phyloP scores from a whole-genome alignment of 2,888 invertebrate species.

The Clusia tigrina region DNA sequence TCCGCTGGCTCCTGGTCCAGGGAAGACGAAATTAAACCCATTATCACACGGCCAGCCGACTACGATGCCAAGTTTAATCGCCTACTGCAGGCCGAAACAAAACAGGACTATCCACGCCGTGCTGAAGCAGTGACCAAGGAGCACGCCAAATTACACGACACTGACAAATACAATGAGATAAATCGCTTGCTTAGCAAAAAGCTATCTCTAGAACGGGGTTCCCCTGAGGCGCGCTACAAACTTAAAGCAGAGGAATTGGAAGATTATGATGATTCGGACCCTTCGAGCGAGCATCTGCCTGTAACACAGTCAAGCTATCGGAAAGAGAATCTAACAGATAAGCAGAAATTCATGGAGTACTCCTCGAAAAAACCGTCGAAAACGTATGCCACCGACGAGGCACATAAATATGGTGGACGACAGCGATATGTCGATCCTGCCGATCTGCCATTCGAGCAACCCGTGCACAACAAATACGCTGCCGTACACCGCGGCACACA shows the following conservation, averaged over 20 bases:
- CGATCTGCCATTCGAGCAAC: constrained; percentile 56
- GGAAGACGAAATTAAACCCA: constrained; percentile 63
- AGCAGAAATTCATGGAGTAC: constrained; percentile 63
- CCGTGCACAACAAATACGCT: constrained; percentile 49
- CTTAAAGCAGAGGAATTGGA: constrained; percentile 36
- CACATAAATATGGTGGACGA: constrained; percentile 54
- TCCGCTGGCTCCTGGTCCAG: constrained; percentile 51
- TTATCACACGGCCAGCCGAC: constrained; percentile 61
- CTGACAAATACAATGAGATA: constrained; percentile 60
- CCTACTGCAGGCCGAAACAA: constrained; percentile 56
- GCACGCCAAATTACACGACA: constrained; percentile 49
- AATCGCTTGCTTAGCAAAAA: constrained; percentile 58
- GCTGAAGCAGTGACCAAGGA: constrained; percentile 34
- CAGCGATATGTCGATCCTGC: constrained; percentile 61
- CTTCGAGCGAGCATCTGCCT: constrained; percentile 42
- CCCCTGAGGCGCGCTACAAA: constrained; percentile 34
- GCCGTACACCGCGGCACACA: constrained; percentile 46
- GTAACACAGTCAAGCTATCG: constrained; percentile 43
- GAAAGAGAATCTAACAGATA: constrained; percentile 63
- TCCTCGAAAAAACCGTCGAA: constrained; percentile 52
- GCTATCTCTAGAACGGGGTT: constrained; percentile 43
- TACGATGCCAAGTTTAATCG: constrained; percentile 63
- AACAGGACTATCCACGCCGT: constrained; percentile 41
- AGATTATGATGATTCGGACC: constrained; percentile 57
- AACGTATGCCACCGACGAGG: constrained; percentile 52